phyloP scores from a whole-genome alignment of 2,113 vertebrate genomes.

The Oreochromis spilurus region DNA sequence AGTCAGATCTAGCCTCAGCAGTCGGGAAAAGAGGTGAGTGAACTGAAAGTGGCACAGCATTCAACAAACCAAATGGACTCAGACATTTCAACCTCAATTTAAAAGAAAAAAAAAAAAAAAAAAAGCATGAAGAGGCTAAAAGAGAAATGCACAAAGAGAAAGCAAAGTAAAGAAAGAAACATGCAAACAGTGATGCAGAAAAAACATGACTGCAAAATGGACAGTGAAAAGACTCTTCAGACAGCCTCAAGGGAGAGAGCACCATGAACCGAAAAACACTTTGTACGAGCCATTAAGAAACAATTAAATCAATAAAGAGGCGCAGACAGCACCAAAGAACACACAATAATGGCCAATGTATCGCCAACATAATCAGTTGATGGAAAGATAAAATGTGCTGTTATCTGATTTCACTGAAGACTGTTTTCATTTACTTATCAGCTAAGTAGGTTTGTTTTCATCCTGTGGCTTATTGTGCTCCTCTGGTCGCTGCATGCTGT shows the following conservation, averaged over 20 bases:
- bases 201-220: conserved; percentile 12
- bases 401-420: neutral
- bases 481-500: neutral
- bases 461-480: neutral
- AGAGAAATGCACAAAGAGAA: neutral
- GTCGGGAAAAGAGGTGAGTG: conserved; percentile 16
- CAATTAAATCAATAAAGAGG: neutral
- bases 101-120: neutral
- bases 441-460: neutral
- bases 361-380: neutral
- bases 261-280: neutral
- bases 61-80: conserved; percentile 53
- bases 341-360: neutral
- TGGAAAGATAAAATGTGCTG: neutral
- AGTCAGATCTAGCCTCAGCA: conserved; percentile 23
- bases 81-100: conserved; percentile 17
- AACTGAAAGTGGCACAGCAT: conserved; percentile 20
- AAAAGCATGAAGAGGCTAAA: neutral
- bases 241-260: neutral
- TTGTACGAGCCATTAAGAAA: neutral
- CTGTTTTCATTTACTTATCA: neutral
- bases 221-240: neutral
- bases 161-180: neutral
- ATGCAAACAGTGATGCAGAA: neutral
- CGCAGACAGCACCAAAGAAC: neutral